phyloP scores from a whole-genome alignment of 2,888 invertebrate species.

The Tipula vernalis region DNA sequence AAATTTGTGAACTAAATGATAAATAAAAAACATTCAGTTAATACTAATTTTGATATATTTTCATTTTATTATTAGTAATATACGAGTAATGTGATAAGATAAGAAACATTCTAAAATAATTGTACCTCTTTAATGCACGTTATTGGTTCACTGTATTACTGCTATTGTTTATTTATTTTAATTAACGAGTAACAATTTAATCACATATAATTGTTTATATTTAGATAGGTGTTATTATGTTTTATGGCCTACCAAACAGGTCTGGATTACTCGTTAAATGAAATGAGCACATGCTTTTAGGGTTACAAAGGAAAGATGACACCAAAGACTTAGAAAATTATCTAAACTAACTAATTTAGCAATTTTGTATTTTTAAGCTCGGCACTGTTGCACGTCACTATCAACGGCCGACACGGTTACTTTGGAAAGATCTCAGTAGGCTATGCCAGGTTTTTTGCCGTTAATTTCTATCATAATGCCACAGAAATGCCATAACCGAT shows the following conservation, averaged over 20 bases:
- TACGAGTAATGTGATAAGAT: not conserved
- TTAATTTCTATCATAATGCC: too few relatives aligned
- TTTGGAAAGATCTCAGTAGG: too few relatives aligned
- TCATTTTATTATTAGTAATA: not conserved
- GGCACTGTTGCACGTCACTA: too few relatives aligned
- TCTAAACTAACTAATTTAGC: too few relatives aligned
- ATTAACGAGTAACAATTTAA: not conserved
- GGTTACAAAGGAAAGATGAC: too few relatives aligned
- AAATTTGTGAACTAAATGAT: not conserved
- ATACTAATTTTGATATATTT: not conserved
- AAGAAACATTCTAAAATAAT: not conserved
- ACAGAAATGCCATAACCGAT: too few relatives aligned
- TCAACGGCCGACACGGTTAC: too few relatives aligned
- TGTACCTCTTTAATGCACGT: not conserved
- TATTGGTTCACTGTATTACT: not conserved
- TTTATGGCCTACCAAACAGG: not conserved
- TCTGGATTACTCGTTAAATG: too few relatives aligned
- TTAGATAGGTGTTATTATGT: not conserved
- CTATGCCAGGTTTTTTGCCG: too few relatives aligned
- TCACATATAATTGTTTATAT: not conserved
- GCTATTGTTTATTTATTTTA: not conserved
- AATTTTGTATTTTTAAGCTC: too few relatives aligned
- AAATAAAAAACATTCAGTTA: not conserved
- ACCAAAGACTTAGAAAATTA: too few relatives aligned
- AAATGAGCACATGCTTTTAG: too few relatives aligned